Base-by-base conservation (phyloP, 2,888 invertebrate species). In the Balanococcus diminutus region DNA sequence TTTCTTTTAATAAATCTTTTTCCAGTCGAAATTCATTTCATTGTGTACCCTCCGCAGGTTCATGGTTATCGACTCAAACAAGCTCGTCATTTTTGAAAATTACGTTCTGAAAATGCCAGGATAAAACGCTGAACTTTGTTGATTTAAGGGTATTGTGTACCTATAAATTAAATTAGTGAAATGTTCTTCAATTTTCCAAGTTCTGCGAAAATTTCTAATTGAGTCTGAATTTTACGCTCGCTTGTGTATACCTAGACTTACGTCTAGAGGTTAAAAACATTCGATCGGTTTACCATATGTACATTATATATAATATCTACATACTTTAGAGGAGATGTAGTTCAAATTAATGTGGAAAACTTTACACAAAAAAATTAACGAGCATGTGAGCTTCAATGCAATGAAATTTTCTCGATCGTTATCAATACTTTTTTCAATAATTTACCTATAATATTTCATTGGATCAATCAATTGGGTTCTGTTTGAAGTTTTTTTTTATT, bases 51-150 rank as follows among this genome's bases (percentile, higher is more conserved):
- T 56, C 8, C 8, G 11, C 56, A 56, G 22, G 19, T 56, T 56
- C 9, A 22, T 8, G 42, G 4, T 11, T 42, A 11, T 42, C 42
- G 14, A 9, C 11, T 11, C 2, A 9, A 22, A 22, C 9, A 22
- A 36, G n/a, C 25, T 79, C 11, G 75, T 79, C 32, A 36, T 36
- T 79, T 79, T 79, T n/a, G 2, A 36, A 36, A 32, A 36, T 79
- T 79, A 79, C 19, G 36, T 36, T 67, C 11, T 67, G 28, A 16
- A 19, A 19, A 32, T 32, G 19, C 19, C n/a, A 14, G 32, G 32
- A 19, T 75, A 75, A 79, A 79, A 36, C 75, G 75, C 36, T 79
- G 75, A 79, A 79, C 75, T 79, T 79, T 9, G 36, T 8, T 28
- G 32, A 5, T 28, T 67, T 36, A 79, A 79, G 75, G 75, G 5